Percentiles rank a stretch among this genome's conserved stretches.
These are phyloP conservation scores for Eilema caniola DNA, from an alignment of 2,888 invertebrate genomes.

Conservation along the genomic window DNA sequence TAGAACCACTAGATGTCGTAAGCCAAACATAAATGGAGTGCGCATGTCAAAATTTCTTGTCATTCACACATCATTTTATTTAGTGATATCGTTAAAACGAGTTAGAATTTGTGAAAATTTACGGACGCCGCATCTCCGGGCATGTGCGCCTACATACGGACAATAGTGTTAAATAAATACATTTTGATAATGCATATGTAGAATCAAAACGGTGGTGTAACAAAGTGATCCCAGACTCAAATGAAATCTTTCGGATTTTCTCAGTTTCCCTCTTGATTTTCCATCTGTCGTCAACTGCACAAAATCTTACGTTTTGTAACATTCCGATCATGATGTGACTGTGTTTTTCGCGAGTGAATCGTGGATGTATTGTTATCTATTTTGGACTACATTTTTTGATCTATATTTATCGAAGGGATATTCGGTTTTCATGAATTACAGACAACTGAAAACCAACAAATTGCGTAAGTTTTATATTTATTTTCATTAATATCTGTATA, in stretches of 20 bases:
- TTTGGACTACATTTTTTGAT: slow-evolving; percentile 74
- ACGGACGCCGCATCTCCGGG: slow-evolving; percentile 68
- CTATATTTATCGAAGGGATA: slow-evolving; percentile 72
- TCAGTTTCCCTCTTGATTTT: slow-evolving; percentile 62
- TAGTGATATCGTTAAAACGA: slow-evolving; percentile 77
- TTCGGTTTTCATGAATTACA: slow-evolving; percentile 74
- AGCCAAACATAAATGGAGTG: slow-evolving; percentile 62
- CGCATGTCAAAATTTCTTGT: slow-evolving; percentile 85
- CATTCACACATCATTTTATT: slow-evolving; percentile 81
- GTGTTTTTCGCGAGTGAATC: slow-evolving; percentile 58
- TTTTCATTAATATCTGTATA: slow-evolving; percentile 43
- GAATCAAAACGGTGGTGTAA: slow-evolving; percentile 54
- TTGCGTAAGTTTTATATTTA: slow-evolving; percentile 77
- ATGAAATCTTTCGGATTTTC: slow-evolving; percentile 64
- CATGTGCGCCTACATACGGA: slow-evolving; percentile 67
- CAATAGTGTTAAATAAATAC: slow-evolving; percentile 60
- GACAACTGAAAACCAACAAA: slow-evolving; percentile 65
- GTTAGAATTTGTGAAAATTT: slow-evolving; percentile 75
- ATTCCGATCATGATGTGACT: slow-evolving; percentile 70
- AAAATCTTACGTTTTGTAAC: slow-evolving; percentile 59
- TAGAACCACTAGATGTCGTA: slow-evolving; percentile 60
- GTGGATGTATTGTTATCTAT: slow-evolving; percentile 72
- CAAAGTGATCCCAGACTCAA: slow-evolving; percentile 57
- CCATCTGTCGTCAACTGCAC: slow-evolving; percentile 45
- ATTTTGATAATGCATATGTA: slow-evolving; percentile 61